These are phyloP conservation scores for Tachina lurida DNA, from an alignment of 2,888 invertebrate species.

Conservation along the genomic window DNA sequence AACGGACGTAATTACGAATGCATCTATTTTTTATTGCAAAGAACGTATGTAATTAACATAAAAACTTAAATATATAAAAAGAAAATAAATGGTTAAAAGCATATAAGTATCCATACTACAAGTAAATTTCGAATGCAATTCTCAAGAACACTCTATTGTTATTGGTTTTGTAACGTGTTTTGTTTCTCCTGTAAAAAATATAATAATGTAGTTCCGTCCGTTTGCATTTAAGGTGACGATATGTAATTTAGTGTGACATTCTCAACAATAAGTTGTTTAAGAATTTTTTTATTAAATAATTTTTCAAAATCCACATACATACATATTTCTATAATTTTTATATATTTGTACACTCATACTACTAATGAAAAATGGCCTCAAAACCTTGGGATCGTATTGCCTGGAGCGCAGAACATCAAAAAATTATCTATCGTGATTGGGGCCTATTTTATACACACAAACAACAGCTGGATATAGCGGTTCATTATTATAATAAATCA, in stretches of 20 bases:
- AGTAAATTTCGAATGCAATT: too few relatives aligned
- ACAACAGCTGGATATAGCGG: conserved; percentile 78
- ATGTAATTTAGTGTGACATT: background rate
- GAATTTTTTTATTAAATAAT: background rate
- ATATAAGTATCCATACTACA: too few relatives aligned
- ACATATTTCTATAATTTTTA: background rate
- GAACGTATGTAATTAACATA: too few relatives aligned
- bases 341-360: too few relatives aligned
- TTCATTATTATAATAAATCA: conserved; percentile 79
- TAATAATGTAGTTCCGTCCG: too few relatives aligned
- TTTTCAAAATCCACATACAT: background rate
- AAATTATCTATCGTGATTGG: conserved; percentile 80
- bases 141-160: too few relatives aligned
- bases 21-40: too few relatives aligned
- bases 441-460: conserved; percentile 79
- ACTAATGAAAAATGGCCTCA: conserved; percentile 34
- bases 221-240: too few relatives aligned
- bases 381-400: conserved; percentile 77
- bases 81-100: too few relatives aligned
- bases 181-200: background rate
- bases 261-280: background rate
- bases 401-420: conserved; percentile 77
- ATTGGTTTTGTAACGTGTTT: background rate
- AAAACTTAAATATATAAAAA: too few relatives aligned
- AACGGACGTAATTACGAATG: too few relatives aligned